Evolutionary conservation across 2,113 vertebrate genomes (phyloP).

Genomic region (Petaurus breviceps): DNA sequence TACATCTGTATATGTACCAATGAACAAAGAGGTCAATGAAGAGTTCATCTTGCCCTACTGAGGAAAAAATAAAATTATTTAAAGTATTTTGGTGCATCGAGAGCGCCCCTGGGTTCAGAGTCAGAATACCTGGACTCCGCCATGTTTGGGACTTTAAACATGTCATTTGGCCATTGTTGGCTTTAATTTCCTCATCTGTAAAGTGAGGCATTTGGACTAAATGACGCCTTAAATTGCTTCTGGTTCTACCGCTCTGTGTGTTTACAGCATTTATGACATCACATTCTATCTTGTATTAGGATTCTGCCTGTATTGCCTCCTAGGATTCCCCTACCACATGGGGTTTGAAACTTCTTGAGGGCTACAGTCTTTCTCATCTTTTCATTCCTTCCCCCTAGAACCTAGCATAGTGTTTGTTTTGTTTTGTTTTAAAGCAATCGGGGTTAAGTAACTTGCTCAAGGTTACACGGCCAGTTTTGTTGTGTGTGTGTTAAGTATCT

Average conservation of each 20-base stretch:
- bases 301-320: not conserved
- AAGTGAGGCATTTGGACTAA: not conserved
- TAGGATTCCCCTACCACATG: not conserved
- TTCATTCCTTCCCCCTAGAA: not conserved
- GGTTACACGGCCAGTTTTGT: too few species aligned
- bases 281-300: not conserved
- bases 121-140: not conserved
- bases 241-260: not conserved
- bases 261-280: not conserved
- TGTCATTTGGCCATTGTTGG: not conserved
- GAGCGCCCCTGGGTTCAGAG: not conserved
- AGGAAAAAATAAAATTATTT: not conserved
- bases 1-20: too few species aligned
- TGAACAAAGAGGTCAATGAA: not conserved
- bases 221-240: not conserved
- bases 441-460: too few species aligned
- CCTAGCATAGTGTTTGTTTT: not conserved
- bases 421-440: too few species aligned
- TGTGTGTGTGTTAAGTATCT: too few species aligned
- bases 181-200: not conserved
- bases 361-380: not conserved
- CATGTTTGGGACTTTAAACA: not conserved
- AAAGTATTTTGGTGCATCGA: not conserved
- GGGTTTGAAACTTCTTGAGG: not conserved
- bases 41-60: not conserved